Evolutionary conservation across 2,888 invertebrate species (phyloP).

Genomic region (Folsomia manolachei): DNA sequence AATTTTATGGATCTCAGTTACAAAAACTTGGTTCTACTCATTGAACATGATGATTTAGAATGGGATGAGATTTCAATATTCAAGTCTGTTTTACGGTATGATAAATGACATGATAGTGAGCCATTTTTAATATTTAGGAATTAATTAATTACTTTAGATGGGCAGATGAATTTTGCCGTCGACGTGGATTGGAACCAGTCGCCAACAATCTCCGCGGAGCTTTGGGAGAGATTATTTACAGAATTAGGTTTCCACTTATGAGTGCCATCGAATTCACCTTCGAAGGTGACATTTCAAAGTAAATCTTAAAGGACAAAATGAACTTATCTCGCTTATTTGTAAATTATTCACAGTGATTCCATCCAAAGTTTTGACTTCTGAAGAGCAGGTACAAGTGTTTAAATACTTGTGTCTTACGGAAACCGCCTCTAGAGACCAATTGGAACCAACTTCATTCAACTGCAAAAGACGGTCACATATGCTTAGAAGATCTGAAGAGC

Average conservation of each 20-base stretch:
- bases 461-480: not conserved
- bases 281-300: no score
- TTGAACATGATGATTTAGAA: constrained; percentile 22
- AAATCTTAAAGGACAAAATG: no score
- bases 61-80: constrained; percentile 23
- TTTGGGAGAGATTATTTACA: constrained; percentile 12
- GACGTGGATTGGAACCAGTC: not conserved
- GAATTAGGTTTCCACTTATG: constrained; percentile 26
- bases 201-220: constrained; percentile 7
- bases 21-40: constrained; percentile 2
- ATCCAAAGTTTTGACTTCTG: not conserved
- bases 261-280: constrained; percentile 17
- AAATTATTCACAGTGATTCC: no score
- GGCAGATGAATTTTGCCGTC: constrained; percentile 13
- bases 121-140: not conserved
- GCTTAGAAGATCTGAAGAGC: not conserved
- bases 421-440: not conserved
- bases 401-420: constrained; percentile 9
- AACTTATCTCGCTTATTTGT: no score
- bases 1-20: constrained; percentile 11
- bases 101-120: not conserved
- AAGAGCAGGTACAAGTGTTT: constrained; percentile 5
- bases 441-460: constrained; percentile 12
- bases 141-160: constrained; percentile 12
- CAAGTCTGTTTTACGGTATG: constrained; percentile 19